Evolutionary conservation across 2,113 vertebrate genomes (phyloP).

Genomic region (Alectura lathami): DNA sequence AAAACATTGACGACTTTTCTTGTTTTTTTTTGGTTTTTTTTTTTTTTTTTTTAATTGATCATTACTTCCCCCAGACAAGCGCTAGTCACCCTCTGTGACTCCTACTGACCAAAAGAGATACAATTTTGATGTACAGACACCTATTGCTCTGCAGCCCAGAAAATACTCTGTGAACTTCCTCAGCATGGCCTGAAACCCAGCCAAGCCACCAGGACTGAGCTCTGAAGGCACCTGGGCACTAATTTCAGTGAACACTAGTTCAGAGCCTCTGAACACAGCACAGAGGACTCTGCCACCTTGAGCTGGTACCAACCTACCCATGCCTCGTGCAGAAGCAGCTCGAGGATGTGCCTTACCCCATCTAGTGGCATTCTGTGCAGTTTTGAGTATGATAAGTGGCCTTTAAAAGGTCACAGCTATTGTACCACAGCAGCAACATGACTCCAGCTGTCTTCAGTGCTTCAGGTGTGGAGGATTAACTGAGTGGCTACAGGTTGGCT

Average conservation of each 20-base stretch:
- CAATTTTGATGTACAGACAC: neutral
- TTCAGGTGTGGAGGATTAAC: neutral
- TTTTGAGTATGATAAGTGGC: neutral
- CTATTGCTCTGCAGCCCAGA: neutral
- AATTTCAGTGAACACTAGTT: neutral
- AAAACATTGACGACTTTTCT: too few relatives aligned
- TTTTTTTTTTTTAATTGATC: neutral
- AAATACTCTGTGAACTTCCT: neutral
- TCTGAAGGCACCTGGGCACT: neutral
- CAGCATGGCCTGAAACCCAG: neutral
- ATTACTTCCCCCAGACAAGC: neutral
- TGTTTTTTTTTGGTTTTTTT: too few relatives aligned
- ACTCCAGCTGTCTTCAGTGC: neutral
- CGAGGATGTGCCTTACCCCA: accelerated
- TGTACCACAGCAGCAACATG: neutral
- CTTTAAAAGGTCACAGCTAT: neutral
- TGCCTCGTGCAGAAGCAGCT: neutral
- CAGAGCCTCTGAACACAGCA: neutral
- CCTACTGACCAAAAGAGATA: neutral
- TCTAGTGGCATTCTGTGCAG: neutral
- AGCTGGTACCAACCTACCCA: neutral
- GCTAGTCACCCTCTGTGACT: neutral
- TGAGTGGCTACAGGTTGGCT: neutral
- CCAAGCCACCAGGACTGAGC: accelerated
- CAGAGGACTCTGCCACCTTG: neutral